A percentile compares a stretch with the other conserved stretches of the same genome.
Conservation (phyloP, 2,113 vertebrate species). For the Chlamydotis undulata region DNA sequence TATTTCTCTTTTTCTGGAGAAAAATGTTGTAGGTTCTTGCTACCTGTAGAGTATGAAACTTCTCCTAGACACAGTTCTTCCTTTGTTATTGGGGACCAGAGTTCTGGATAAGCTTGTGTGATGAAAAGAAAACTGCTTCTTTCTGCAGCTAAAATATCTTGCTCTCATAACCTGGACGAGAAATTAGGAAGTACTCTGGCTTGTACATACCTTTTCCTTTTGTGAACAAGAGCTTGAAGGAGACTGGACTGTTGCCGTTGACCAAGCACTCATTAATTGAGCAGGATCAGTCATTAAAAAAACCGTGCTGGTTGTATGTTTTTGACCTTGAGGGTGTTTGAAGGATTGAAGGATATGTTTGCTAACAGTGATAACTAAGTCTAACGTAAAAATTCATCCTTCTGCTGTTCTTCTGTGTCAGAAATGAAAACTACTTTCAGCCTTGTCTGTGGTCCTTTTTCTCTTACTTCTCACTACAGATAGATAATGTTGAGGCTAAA, state of each 20-base stretch:
- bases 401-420: background rate
- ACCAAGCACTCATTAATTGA: background rate
- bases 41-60: background rate
- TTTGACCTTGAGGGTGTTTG: background rate
- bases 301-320: background rate
- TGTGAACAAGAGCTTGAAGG: background rate
- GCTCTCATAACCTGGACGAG: background rate
- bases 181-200: background rate
- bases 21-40: background rate
- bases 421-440: background rate
- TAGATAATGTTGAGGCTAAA: background rate
- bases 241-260: background rate
- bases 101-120: background rate
- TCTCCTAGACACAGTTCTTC: background rate
- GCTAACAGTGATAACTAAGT: background rate
- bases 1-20: background rate
- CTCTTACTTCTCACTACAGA: background rate
- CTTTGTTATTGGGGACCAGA: background rate
- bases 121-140: background rate
- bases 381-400: background rate
- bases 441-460: background rate
- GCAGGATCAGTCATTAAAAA: background rate
- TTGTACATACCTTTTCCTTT: background rate
- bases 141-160: background rate
- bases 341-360: background rate